Evolutionary conservation across 2,797 vertebrate genomes (phyloP).

Genomic region (Aldrovandia affinis): DNA sequence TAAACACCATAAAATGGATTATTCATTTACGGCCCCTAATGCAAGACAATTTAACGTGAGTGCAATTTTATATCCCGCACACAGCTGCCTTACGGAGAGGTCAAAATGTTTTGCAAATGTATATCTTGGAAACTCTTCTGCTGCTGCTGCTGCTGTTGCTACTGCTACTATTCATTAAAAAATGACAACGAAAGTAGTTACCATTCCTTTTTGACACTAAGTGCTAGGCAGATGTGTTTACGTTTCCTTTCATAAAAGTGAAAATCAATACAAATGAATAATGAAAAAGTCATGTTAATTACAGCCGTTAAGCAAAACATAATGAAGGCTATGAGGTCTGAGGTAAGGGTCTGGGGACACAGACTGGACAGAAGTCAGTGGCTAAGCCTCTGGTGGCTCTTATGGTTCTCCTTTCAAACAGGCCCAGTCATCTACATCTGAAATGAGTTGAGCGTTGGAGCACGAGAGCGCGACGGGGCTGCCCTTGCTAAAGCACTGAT

Average conservation of each 20-base stretch:
- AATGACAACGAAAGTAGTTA: neutral
- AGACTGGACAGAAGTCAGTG: neutral
- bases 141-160: neutral
- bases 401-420: slow-evolving; percentile 50
- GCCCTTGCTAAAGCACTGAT: slow-evolving; percentile 62
- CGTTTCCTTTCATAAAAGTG: neutral
- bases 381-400: neutral
- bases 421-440: slow-evolving; percentile 62
- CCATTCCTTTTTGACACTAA: neutral
- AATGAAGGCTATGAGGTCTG: neutral
- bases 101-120: neutral
- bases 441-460: slow-evolving; percentile 62
- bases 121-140: neutral
- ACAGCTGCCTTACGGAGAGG: neutral
- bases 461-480: slow-evolving; percentile 58
- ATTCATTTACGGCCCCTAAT: neutral
- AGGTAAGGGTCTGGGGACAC: neutral
- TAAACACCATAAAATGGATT: neutral
- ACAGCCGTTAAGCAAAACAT: neutral
- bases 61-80: neutral
- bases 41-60: neutral
- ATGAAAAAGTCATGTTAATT: neutral
- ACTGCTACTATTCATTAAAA: neutral
- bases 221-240: neutral
- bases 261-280: neutral